These are phyloP conservation scores for Porites rus DNA, from an alignment of 92 coral and sea anemone genomes.

Conservation along the genomic window DNA sequence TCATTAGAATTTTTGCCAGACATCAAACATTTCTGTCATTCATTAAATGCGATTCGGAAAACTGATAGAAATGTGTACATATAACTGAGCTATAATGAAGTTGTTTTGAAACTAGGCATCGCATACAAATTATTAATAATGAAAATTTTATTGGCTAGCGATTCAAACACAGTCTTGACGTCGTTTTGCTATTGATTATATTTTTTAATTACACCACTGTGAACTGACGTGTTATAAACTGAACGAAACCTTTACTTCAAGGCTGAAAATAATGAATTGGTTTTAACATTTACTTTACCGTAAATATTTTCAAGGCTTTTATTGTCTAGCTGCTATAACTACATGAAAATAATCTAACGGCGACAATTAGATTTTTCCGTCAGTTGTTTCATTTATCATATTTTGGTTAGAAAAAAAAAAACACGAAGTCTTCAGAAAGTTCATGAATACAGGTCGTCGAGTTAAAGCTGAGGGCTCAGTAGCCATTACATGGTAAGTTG, in stretches of 20 bases:
- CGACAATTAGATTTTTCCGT: neutral
- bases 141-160: constrained; percentile 1
- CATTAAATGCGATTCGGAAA: neutral
- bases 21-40: neutral
- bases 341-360: neutral
- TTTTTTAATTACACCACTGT: neutral
- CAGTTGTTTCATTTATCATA: neutral
- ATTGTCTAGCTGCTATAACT: too few species aligned
- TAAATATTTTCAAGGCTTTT: constrained; percentile 2
- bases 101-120: neutral
- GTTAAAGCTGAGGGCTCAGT: neutral
- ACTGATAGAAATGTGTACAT: neutral
- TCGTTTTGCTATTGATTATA: constrained; percentile 2
- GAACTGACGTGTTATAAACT: neutral
- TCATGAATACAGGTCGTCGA: constrained; percentile 7
- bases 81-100: neutral
- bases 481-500: constrained; percentile 29
- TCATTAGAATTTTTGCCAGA: neutral
- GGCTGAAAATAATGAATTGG: neutral
- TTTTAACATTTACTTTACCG: neutral
- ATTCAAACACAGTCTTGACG: neutral
- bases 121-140: constrained; percentile 3
- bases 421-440: neutral
- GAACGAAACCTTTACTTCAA: neutral
- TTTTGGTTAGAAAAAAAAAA: neutral